These are phyloP conservation scores for Drosophila demipolita DNA, from an alignment of 2,888 invertebrate genomes.

Conservation along the genomic window DNA sequence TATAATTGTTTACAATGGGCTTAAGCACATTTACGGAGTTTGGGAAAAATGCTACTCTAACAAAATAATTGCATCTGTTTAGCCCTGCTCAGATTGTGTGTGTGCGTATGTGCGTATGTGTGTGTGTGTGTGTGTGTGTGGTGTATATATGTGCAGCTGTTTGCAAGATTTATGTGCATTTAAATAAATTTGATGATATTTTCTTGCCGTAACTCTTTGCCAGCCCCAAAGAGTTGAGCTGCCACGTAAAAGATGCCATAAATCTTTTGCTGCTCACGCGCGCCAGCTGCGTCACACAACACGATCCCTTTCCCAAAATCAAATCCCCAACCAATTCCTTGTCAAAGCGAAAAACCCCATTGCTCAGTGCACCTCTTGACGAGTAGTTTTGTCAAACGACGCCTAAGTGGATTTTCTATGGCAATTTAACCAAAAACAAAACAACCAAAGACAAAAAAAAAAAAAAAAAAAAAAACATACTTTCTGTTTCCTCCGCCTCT, in stretches of 20 bases:
- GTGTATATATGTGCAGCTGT: constrained; percentile 48
- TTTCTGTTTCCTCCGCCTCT: not conserved
- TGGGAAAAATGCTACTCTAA: constrained; percentile 21
- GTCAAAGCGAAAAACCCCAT: not conserved
- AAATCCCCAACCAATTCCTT: not conserved
- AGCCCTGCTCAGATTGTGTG: not conserved
- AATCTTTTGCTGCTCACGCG: constrained; percentile 63
- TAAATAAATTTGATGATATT: constrained; percentile 79
- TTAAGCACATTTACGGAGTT: constrained; percentile 45
- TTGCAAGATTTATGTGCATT: constrained; percentile 75
- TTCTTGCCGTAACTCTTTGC: constrained; percentile 58
- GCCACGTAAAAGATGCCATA: constrained; percentile 76
- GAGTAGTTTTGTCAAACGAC: constrained; percentile 75
- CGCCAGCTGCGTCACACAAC: constrained; percentile 52
- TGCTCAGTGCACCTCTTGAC: constrained; percentile 33
- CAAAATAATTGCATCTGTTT: constrained; percentile 23
- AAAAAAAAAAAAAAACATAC: constrained; percentile 7
- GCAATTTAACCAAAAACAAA: constrained; percentile 43
- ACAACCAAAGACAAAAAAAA: constrained; percentile 4
- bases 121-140: not conserved
- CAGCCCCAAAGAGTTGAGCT: constrained; percentile 54
- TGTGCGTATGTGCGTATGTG: not conserved
- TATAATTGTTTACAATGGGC: constrained; percentile 61
- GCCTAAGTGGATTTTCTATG: constrained; percentile 73
- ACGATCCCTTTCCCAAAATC: constrained; percentile 20